A percentile compares a stretch with the other conserved stretches of the same genome.
Conservation (phyloP, 2,113 vertebrate genomes). For the Rhinogobius similis region DNA sequence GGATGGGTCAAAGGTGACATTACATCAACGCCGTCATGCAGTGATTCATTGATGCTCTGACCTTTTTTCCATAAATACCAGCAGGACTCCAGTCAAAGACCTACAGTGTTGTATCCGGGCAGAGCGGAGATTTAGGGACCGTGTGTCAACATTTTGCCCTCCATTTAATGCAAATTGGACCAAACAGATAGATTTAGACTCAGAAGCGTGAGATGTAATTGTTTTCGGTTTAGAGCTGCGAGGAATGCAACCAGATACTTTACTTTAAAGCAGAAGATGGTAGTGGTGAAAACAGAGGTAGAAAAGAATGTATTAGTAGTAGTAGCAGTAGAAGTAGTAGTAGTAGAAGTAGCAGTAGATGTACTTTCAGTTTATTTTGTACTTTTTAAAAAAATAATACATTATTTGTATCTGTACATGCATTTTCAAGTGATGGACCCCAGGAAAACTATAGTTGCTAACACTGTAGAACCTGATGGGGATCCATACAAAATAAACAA, state of each 20-base stretch:
- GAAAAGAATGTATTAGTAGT: too few species aligned
- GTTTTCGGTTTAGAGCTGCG: too few species aligned
- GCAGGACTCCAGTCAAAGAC: slow-evolving; percentile 18
- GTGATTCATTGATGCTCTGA: slow-evolving; percentile 25
- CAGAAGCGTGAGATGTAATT: neutral
- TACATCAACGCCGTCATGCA: slow-evolving; percentile 35
- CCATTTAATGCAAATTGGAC: slow-evolving; percentile 7
- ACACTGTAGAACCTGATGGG: too few species aligned
- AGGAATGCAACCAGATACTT: neutral
- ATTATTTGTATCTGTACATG: too few species aligned
- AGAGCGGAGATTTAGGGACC: slow-evolving; percentile 4
- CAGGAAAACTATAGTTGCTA: too few species aligned
- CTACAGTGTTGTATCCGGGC: slow-evolving; percentile 5
- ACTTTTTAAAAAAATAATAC: too few species aligned
- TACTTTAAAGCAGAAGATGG: neutral
- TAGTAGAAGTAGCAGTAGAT: too few species aligned
- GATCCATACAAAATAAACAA: too few species aligned
- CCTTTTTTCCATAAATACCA: slow-evolving; percentile 32
- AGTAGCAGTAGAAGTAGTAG: too few species aligned
- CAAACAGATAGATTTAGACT: neutral
- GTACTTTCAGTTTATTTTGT: too few species aligned
- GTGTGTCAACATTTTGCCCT: slow-evolving; percentile 7
- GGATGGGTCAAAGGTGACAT: slow-evolving; percentile 35
- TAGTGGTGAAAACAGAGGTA: too few species aligned
- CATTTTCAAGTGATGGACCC: too few species aligned